Evolutionary conservation across 2,888 invertebrate species (phyloP).

Genomic region (Apantesis nais): DNA sequence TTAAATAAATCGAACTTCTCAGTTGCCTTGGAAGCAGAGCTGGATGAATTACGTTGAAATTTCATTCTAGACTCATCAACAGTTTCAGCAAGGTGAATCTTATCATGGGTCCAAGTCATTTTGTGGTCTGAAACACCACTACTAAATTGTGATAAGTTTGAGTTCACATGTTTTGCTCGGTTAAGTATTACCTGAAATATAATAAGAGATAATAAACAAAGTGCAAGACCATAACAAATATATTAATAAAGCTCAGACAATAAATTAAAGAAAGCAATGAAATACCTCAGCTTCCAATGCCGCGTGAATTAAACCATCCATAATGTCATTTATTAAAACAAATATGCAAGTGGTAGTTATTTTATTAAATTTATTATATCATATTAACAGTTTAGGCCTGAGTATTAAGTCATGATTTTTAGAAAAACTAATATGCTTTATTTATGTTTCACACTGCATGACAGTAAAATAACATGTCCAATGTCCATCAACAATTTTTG

Average conservation of each 20-base stretch:
- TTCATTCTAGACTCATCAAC: constrained; percentile 82
- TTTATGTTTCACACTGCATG: constrained; percentile 85
- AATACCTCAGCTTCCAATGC: constrained; percentile 85
- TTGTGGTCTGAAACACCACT: constrained; percentile 82
- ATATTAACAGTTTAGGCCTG: constrained; percentile 77
- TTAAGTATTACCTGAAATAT: constrained; percentile 79
- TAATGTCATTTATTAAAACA: constrained; percentile 83
- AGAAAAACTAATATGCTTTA: constrained; percentile 82
- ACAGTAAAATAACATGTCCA: constrained; percentile 85
- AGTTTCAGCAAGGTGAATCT: constrained; percentile 80
- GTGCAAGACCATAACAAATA: constrained; percentile 29
- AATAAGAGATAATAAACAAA: constrained; percentile 35
- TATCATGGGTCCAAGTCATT: constrained; percentile 85
- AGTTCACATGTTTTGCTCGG: constrained; percentile 82
- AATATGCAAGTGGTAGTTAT: constrained; percentile 75
- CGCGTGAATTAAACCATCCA: constrained; percentile 86
- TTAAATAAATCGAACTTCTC: constrained; percentile 83
- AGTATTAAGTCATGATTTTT: constrained; percentile 85
- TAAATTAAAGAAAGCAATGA: constrained; percentile 65
- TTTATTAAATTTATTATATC: constrained; percentile 75
- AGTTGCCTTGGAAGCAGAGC: constrained; percentile 66
- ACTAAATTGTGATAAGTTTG: constrained; percentile 76
- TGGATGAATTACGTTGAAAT: constrained; percentile 75
- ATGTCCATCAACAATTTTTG: constrained; percentile 81
- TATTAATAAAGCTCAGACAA: constrained; percentile 49